Percentiles rank a stretch among this genome's conserved stretches.
Evolutionary conservation across 2,888 invertebrate species (phyloP).

Genomic region (Drosophila pseudotakahashii): DNA sequence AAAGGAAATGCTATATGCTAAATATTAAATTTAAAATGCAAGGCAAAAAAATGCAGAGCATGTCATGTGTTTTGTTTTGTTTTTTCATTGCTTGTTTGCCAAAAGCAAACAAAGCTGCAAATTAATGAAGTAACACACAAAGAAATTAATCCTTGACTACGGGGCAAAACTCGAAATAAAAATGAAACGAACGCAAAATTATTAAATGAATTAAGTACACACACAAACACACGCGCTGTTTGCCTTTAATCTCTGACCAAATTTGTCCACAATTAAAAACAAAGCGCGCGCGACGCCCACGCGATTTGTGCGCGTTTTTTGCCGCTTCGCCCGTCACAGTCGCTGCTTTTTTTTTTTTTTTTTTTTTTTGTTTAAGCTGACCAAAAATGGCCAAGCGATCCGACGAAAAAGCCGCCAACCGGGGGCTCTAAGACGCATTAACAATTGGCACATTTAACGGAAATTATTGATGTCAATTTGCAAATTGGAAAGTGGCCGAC

Average conservation of each 20-base stretch:
- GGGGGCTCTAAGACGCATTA: slow-evolving; percentile 64
- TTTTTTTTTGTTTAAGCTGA: slow-evolving; percentile 49
- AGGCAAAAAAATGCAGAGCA: not conserved
- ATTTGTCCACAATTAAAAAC: slow-evolving; percentile 75
- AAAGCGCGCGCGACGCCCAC: slow-evolving; percentile 65
- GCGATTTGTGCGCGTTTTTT: slow-evolving; percentile 38
- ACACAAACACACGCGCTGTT: slow-evolving; percentile 5
- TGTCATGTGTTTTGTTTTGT: not conserved
- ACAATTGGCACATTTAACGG: slow-evolving; percentile 77
- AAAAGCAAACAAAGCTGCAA: slow-evolving; percentile 26
- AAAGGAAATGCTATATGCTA: slow-evolving; percentile 17
- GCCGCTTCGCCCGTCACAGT: slow-evolving; percentile 14
- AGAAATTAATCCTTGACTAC: slow-evolving; percentile 12
- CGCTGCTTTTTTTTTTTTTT: slow-evolving; percentile 14
- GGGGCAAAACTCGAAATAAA: slow-evolving; percentile 1
- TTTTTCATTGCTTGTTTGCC: not conserved
- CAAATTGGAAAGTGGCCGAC: slow-evolving; percentile 53
- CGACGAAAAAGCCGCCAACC: slow-evolving; percentile 36
- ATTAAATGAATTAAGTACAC: slow-evolving; percentile 57
- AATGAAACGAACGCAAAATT: slow-evolving; percentile 39
- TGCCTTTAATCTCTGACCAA: slow-evolving; percentile 62
- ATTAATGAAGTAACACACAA: slow-evolving; percentile 14
- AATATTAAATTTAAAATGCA: not conserved
- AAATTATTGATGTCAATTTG: slow-evolving; percentile 65
- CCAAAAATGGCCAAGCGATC: slow-evolving; percentile 65